Conservation (phyloP, 2,113 vertebrate species). For the Balaeniceps rex region DNA sequence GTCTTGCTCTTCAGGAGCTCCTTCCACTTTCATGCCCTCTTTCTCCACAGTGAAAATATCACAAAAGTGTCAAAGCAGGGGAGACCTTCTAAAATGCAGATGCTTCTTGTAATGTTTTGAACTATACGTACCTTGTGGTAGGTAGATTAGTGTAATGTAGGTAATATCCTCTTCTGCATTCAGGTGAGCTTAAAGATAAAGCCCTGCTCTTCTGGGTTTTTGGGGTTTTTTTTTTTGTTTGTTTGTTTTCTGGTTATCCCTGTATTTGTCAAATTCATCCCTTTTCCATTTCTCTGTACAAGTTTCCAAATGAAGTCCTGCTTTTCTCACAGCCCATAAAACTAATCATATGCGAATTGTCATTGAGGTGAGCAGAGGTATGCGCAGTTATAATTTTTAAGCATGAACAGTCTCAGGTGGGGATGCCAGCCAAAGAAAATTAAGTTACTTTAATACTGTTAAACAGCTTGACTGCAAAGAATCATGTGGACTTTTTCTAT, state of each 20-base stretch:
- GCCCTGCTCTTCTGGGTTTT: not conserved
- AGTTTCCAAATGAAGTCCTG: not conserved
- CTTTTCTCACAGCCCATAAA: conserved; percentile 32
- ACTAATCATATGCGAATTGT: not conserved
- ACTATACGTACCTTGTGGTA: not conserved
- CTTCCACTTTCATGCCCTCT: not conserved
- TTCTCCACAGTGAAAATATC: not conserved
- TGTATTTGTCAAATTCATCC: not conserved
- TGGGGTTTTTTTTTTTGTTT: not conserved
- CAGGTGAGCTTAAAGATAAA: not conserved
- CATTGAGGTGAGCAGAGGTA: conserved; percentile 33
- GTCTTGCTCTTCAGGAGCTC: not conserved
- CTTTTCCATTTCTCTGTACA: not conserved
- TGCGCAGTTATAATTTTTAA: not conserved
- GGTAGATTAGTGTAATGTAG: not conserved
- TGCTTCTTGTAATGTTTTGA: not conserved
- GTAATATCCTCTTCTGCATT: not conserved
- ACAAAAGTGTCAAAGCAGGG: not conserved
- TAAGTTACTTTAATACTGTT: conserved; percentile 44
- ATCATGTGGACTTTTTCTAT: conserved; percentile 28
- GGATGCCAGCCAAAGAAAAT: conserved; percentile 33
- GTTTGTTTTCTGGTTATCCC: not conserved
- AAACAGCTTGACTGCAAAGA: conserved; percentile 32
- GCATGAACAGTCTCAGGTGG: not conserved
- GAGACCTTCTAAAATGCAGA: not conserved